Evolutionary conservation across 2,888 invertebrate genomes (phyloP), one percentile per base, ranked within the genome.

Genomic region (Netelia melanura): DNA sequence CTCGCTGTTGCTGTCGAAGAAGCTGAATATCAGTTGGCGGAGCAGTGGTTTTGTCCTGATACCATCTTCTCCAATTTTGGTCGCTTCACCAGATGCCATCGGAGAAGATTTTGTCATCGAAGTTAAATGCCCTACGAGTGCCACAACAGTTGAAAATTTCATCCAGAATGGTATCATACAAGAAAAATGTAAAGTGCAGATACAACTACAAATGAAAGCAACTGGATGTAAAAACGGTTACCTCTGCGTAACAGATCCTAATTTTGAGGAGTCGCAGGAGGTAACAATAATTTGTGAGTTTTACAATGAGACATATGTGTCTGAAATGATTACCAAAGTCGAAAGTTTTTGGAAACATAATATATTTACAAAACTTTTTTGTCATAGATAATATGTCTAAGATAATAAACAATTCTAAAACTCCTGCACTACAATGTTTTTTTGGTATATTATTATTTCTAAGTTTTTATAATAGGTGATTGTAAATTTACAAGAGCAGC

Each of bases 41-140:
- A 9, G 25, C 11, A 25, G 30, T 25, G 81, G 81, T 11, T 44
- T 84, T 14, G 21, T 44, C 21, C 61, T 86, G 25, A 17, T 65
- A 54, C 84, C 86, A 23, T 10, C 61, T 21, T 75, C 71, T 58
- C 86, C 86, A 48, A 65, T 85, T 25, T 71, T 88, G n/a, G 89
- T 82, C 43, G 88, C 88, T 17, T 89, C 89, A 38, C 89, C 89
- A 3, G 89, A 91, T 89, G 89, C 70, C 1, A 64, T 88, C 14
- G 75, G 84, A 14, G 80, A 86, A 17, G 86, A 89, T 38, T 84
- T 68, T 80, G 80, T 89, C 1, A 71, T 90, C 8, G 90, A 90
- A 89, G 84, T 91, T 10, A 91, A 91, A 77, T 90, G 89, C 80
- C 90, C 87, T 11, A 43, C 38, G 38, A 85, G 23, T 23, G 43